Evolutionary conservation across 2,888 invertebrate species (phyloP), one percentile per base, ranked within the genome.

Genomic region (Plagiodera versicolora): DNA sequence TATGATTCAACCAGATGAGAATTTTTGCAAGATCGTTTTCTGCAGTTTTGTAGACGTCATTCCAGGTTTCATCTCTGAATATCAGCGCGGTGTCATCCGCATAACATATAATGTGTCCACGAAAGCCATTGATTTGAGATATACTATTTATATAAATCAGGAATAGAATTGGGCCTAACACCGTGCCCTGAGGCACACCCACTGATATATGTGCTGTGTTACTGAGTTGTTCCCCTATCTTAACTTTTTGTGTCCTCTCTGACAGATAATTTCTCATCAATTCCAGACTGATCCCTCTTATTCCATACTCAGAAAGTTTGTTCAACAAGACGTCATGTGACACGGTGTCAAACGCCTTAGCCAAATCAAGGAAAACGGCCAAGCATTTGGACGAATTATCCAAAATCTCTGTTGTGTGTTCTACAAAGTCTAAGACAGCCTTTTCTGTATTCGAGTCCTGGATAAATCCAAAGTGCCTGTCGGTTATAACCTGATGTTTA

Each of bases 131-230:
- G 5, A 32, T 32, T 32, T 32, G 32, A 2, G 32, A 32, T 32
- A 32, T 11, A 32, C 5, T 2, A 9, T 8, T 8, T 2, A 56
- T 47, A 39, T 56, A 56, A 1, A 47, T 24, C 18, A 49, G 32
- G 48, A 56, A 56, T 14, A 48, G 20, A 9, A 56, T 47, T 16
- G 56, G 56, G 11, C 54, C 46, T 9, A 54, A 30, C 16, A 54
- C 46, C 14, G 54, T 54, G 6, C 54, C 49, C n/a, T 56, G 56
- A 35, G 56, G 56, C 2, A 56, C 56, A 32, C 55, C 47, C 9
- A 49, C 49, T 35, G 19, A 28, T 30, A 57, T 51, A 9, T 44
- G 17, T 19, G 14, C 8, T 24, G 14, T 4, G 10, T 24, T 32
- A 45, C 51, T 51, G 24, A 57, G 20, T 16, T 28, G 16, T 18